phyloP scores from a whole-genome alignment of 1,140 invertebrate species.

The Orchesella cincta region DNA sequence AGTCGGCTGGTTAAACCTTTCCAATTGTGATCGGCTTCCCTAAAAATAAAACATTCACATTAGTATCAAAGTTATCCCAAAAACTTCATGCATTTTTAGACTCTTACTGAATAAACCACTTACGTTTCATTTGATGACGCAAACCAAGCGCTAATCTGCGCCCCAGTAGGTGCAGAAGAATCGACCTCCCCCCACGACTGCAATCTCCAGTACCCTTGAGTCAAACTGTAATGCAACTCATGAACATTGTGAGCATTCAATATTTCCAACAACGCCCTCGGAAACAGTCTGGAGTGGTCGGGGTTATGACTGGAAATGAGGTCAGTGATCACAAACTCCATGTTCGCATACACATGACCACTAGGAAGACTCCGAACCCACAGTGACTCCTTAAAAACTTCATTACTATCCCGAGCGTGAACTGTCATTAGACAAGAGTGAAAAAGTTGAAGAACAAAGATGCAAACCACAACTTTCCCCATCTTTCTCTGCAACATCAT shows the following conservation, averaged over 20 bases:
- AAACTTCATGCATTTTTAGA: not conserved
- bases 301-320: conserved; percentile 33
- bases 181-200: conserved; percentile 84
- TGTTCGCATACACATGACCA: conserved; percentile 78
- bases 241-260: conserved; percentile 78
- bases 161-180: conserved; percentile 83
- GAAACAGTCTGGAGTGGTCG: conserved; percentile 67
- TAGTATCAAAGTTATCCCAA: not conserved
- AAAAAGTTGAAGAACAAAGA: no score
- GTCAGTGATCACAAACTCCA: conserved; percentile 75
- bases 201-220: conserved; percentile 90
- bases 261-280: conserved; percentile 87
- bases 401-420: no score
- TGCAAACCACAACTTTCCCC: no score
- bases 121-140: conserved; percentile 52
- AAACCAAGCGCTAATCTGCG: conserved; percentile 93
- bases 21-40: conserved; percentile 78
- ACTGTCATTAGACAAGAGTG: no score
- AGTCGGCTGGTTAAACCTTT: conserved; percentile 81
- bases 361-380: conserved; percentile 74
- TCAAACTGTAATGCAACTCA: conserved; percentile 88
- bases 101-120: not conserved
- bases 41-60: conserved; percentile 39
- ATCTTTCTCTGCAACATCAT: no score
- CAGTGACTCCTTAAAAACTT: conserved; percentile 77